Conservation (phyloP, 2,113 vertebrate genomes). For the Galbula dea region DNA sequence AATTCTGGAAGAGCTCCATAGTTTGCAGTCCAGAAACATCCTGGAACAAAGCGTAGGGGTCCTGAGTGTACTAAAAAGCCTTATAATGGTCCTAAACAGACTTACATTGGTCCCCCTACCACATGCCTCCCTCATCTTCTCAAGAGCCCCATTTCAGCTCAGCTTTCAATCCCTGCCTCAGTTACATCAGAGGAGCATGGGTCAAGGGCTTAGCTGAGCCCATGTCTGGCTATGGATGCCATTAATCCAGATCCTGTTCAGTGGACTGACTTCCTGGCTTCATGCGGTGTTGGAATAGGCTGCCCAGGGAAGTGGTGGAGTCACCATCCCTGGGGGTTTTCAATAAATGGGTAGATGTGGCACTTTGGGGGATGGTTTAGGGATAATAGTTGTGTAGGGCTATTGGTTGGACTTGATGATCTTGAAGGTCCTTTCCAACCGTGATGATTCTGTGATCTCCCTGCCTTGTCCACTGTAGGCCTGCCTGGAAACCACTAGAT, state of each 20-base stretch:
- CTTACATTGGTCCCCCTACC: background rate
- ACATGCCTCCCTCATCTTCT: accelerated
- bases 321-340: too few relatives aligned
- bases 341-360: too few relatives aligned
- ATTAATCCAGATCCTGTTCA: background rate
- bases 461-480: background rate
- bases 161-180: background rate
- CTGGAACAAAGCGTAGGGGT: background rate
- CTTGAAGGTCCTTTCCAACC: too few relatives aligned
- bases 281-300: too few relatives aligned
- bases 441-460: background rate
- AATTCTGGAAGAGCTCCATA: background rate
- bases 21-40: background rate
- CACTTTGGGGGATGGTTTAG: too few relatives aligned
- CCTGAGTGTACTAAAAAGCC: background rate
- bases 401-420: too few relatives aligned
- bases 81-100: background rate
- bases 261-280: background rate
- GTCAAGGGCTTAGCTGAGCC: background rate
- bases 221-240: too few relatives aligned
- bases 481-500: background rate
- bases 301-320: too few relatives aligned
- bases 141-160: background rate
- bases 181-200: accelerated
- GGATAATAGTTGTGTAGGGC: too few relatives aligned